These are phyloP conservation scores for Thamnophis sirtalis DNA, from an alignment of 2,113 vertebrate genomes.

Conservation along the genomic window DNA sequence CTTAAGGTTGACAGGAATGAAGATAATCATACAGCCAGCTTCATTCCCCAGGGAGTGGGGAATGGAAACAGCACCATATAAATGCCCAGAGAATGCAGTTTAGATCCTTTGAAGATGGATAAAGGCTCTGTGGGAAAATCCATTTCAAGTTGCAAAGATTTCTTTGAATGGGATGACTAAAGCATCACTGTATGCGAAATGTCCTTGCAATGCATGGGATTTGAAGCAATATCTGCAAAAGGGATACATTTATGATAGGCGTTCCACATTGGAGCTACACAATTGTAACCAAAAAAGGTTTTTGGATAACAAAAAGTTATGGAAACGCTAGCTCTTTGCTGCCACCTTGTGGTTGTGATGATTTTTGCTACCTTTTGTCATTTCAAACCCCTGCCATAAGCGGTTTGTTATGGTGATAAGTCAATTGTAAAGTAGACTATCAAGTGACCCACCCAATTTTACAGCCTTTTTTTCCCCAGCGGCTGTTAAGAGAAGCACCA, in stretches of 20 bases:
- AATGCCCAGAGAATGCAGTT: not conserved
- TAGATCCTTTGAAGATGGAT: not conserved
- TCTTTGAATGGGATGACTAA: not conserved
- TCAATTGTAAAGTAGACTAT: not conserved
- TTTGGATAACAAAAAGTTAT: not conserved
- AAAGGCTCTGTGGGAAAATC: not conserved
- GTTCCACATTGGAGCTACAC: not conserved
- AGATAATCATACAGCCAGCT: not conserved
- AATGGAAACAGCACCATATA: not conserved
- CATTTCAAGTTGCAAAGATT: not conserved
- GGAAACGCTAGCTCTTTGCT: not conserved
- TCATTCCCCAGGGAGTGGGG: not conserved
- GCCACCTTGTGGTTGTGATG: not conserved
- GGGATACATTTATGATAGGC: not conserved
- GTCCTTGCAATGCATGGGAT: not conserved
- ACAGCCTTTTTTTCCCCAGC: not conserved
- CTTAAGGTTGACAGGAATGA: not conserved
- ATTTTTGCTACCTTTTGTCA: not conserved
- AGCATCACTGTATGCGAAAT: not conserved
- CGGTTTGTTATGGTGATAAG: not conserved
- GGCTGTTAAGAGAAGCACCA: not conserved
- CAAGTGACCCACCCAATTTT: not conserved
- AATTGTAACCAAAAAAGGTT: not conserved
- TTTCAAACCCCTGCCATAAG: not conserved
- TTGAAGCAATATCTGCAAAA: not conserved